These are phyloP conservation scores for Cottus gobio DNA, from an alignment of 2,113 vertebrate species.

Conservation along the genomic window DNA sequence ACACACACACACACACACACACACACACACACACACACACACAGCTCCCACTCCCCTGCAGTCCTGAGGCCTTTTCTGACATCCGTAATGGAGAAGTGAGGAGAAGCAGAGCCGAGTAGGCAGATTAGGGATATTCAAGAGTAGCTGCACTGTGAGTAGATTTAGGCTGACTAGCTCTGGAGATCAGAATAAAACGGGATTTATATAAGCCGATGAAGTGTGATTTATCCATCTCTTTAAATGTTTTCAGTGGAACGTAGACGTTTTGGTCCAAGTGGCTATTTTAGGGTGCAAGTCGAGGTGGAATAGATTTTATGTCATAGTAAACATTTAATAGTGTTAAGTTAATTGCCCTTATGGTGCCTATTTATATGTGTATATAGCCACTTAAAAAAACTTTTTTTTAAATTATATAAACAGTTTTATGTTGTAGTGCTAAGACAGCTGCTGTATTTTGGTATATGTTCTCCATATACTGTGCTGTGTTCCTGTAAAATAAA, in stretches of 20 bases:
- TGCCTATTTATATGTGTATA: background rate
- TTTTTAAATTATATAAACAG: no score
- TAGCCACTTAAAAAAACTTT: background rate
- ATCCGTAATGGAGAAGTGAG: conserved; percentile 37
- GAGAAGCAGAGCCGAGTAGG: conserved; percentile 53
- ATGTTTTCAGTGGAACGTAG: background rate
- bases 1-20: conserved; percentile 11
- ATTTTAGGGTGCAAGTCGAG: background rate
- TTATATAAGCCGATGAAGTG: background rate
- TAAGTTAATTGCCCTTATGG: background rate
- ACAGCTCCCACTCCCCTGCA: conserved; percentile 14
- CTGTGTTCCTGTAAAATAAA: no score
- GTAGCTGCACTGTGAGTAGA: conserved; percentile 21
- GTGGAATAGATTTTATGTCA: background rate
- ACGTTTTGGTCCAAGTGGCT: background rate
- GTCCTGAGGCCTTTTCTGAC: conserved; percentile 40
- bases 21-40: conserved; percentile 14
- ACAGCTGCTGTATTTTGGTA: no score
- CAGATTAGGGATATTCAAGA: conserved; percentile 47
- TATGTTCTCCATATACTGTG: background rate
- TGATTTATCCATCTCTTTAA: background rate
- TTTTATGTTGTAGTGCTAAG: background rate
- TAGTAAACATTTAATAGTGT: background rate
- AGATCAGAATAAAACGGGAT: background rate
- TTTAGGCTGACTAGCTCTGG: conserved; percentile 16